Evolutionary conservation across 1,140 invertebrate genomes (phyloP).

Genomic region (Triops longicaudatus): DNA sequence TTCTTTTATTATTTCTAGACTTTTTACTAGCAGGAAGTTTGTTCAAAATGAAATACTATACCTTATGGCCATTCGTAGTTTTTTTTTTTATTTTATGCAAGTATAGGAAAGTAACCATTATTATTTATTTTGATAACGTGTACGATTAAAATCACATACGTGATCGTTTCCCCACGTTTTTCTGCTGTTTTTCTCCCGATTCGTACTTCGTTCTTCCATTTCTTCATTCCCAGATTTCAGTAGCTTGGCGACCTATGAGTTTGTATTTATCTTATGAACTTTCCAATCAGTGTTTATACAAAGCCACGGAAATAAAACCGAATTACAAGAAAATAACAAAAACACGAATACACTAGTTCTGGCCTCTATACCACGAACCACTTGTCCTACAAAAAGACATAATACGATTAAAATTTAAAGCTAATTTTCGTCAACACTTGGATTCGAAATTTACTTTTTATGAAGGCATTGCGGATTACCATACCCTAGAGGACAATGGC

Average conservation of each 20-base stretch:
- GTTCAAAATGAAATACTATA: too few species aligned
- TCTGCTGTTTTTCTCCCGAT: too few species aligned
- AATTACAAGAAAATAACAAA: background rate
- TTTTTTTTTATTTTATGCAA: too few species aligned
- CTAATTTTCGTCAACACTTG: background rate
- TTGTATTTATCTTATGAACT: background rate
- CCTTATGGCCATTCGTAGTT: too few species aligned
- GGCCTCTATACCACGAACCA: background rate
- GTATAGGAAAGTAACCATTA: too few species aligned
- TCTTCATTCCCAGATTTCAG: too few species aligned
- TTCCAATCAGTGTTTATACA: background rate
- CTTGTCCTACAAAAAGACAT: background rate
- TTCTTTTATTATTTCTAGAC: too few species aligned
- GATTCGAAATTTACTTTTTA: background rate
- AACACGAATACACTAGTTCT: background rate
- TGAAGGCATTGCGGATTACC: conserved; percentile 27
- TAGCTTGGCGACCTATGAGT: background rate
- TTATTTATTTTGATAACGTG: too few species aligned
- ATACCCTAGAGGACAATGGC: conserved; percentile 32
- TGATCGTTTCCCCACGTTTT: too few species aligned
- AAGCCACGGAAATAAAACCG: background rate
- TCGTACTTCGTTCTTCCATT: too few species aligned
- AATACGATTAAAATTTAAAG: background rate
- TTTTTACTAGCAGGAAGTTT: too few species aligned
- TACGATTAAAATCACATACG: too few species aligned